phyloP scores from a whole-genome alignment of 2,888 invertebrate genomes.

The Acanthopleura granulata region DNA sequence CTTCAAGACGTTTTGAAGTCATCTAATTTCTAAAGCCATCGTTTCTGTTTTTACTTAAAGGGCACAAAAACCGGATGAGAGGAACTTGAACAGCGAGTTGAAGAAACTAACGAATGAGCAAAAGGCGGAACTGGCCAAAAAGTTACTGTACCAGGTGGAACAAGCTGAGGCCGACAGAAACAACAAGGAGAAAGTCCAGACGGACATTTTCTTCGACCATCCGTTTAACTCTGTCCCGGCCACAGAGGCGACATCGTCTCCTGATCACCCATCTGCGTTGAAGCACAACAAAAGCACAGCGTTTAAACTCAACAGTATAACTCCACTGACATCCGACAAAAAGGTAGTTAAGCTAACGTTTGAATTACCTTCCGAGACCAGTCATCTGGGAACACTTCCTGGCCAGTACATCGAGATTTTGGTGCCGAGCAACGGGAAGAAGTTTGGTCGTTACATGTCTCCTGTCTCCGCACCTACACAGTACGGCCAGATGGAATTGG shows the following conservation, averaged over 20 bases:
- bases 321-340: neutral
- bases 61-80: neutral
- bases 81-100: neutral
- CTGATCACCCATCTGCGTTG: neutral
- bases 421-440: constrained; percentile 2
- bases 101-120: constrained; percentile 19
- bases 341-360: neutral
- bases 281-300: neutral
- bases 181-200: neutral
- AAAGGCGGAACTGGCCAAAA: constrained; percentile 9
- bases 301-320: neutral
- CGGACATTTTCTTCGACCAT: constrained; percentile 16
- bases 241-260: neutral
- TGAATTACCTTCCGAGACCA: neutral
- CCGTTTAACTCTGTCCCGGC: neutral
- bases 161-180: neutral
- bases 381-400: constrained; percentile 10
- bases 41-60: neutral
- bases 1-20: too few species aligned
- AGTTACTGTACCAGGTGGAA: neutral
- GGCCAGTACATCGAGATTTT: constrained; percentile 18
- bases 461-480: neutral
- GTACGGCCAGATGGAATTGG: constrained; percentile 7
- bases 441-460: constrained; percentile 2
- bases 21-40: too few species aligned